These are phyloP conservation scores for Porphyrio hochstetteri DNA, from an alignment of 2,113 vertebrate genomes.

Conservation along the genomic window DNA sequence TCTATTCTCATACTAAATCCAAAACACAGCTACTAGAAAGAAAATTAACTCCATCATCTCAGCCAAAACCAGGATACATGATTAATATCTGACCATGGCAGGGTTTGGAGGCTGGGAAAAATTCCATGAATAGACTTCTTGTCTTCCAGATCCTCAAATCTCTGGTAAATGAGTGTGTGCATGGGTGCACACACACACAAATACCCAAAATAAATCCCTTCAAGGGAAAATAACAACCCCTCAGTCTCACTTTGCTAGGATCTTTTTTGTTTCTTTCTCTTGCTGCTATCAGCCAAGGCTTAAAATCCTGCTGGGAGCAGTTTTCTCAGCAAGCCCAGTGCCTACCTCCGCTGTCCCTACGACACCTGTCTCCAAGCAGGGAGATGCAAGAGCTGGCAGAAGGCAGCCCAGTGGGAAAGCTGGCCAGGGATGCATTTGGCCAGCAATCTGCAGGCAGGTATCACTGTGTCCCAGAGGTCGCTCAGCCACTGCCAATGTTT, in stretches of 20 bases:
- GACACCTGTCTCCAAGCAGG: neutral
- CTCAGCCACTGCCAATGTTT: neutral
- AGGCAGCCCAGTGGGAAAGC: neutral
- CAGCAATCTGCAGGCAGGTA: neutral
- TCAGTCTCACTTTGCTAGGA: neutral
- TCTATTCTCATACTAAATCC: too few relatives aligned
- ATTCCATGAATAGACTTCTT: neutral
- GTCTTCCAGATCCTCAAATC: neutral
- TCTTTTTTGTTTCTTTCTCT: neutral
- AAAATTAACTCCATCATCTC: too few relatives aligned
- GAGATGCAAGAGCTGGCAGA: neutral
- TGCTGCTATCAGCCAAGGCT: neutral
- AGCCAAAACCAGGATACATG: too few relatives aligned
- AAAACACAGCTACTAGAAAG: too few relatives aligned
- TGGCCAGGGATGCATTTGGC: neutral
- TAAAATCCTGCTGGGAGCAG: neutral
- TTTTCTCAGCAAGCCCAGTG: neutral
- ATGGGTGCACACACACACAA: rapidly evolving
- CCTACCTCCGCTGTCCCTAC: neutral
- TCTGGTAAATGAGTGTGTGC: neutral
- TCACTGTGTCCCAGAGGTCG: neutral
- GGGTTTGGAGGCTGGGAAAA: neutral
- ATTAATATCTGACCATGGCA: neutral
- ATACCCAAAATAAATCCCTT: neutral
- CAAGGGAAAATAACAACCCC: neutral